phyloP scores from a whole-genome alignment of 1,140 invertebrate genomes.

The Eueides isabella region DNA sequence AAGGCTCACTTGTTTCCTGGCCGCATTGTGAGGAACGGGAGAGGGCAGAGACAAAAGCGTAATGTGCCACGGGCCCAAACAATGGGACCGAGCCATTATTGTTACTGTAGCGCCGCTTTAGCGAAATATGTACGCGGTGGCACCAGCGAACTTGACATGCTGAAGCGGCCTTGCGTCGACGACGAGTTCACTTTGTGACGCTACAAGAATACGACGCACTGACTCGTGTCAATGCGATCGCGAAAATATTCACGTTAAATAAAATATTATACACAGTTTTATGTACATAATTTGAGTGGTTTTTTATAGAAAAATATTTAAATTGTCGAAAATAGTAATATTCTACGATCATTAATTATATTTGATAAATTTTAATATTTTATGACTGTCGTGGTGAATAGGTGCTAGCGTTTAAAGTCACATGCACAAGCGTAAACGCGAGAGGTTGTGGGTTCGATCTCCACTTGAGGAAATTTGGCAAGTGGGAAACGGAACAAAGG shows the following conservation, averaged over 20 bases:
- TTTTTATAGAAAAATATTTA: background rate
- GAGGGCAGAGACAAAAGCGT: constrained; percentile 81
- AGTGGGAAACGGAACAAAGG: no score
- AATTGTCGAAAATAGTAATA: no score
- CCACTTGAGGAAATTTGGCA: no score
- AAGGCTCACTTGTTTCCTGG: constrained; percentile 82
- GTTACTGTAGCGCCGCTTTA: constrained; percentile 79
- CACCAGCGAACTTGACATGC: constrained; percentile 77
- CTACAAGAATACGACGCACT: constrained; percentile 43
- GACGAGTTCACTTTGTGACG: constrained; percentile 50
- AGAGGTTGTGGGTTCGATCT: no score
- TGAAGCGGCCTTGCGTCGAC: constrained; percentile 66
- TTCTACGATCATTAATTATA: no score
- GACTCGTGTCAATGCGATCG: constrained; percentile 44
- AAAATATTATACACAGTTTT: background rate
- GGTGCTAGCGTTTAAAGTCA: no score
- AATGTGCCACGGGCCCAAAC: constrained; percentile 81
- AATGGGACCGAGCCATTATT: constrained; percentile 79
- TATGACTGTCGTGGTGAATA: no score
- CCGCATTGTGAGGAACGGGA: constrained; percentile 80
- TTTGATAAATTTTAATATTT: no score
- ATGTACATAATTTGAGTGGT: no score
- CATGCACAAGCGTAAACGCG: no score
- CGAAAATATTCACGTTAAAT: constrained; percentile 8
- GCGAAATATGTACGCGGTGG: constrained; percentile 74